These are phyloP conservation scores for Drosophila aldrichi DNA, from an alignment of 2,888 invertebrate genomes.

Conservation along the genomic window DNA sequence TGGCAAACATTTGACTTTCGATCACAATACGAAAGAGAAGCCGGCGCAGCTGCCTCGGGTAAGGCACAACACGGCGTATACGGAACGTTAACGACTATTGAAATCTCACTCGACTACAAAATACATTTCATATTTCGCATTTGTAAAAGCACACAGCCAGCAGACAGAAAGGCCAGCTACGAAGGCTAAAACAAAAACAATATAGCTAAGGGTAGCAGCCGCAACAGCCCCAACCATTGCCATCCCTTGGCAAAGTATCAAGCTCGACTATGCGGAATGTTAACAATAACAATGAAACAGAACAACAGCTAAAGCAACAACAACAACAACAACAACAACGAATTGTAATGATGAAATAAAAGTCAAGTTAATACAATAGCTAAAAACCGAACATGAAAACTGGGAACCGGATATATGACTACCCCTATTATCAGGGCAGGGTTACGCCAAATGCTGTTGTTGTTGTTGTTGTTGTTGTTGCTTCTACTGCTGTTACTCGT, in stretches of 20 bases:
- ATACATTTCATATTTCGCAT: slow-evolving; percentile 49
- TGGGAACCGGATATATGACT: slow-evolving; percentile 67
- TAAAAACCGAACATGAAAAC: slow-evolving; percentile 68
- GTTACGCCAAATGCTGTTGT: slow-evolving; percentile 24
- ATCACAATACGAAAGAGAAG: slow-evolving; percentile 34
- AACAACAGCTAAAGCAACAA: slow-evolving; percentile 5
- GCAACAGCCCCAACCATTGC: not conserved
- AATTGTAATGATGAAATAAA: slow-evolving; percentile 79
- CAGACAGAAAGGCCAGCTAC: slow-evolving; percentile 10
- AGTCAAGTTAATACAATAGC: slow-evolving; percentile 78
- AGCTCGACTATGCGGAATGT: slow-evolving; percentile 64
- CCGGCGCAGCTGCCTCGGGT: slow-evolving; percentile 32
- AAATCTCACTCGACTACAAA: slow-evolving; percentile 36
- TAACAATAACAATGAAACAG: slow-evolving; percentile 72
- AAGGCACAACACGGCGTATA: slow-evolving; percentile 39
- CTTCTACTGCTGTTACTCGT: slow-evolving; percentile 53
- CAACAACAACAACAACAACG: slow-evolving; percentile 30
- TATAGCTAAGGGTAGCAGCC: slow-evolving; percentile 5
- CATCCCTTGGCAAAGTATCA: slow-evolving; percentile 26
- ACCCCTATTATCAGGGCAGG: slow-evolving; percentile 65
- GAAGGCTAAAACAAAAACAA: slow-evolving; percentile 44
- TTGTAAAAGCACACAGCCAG: slow-evolving; percentile 19
- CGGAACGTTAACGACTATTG: slow-evolving; percentile 42
- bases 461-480: slow-evolving; percentile 23
- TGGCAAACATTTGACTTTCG: slow-evolving; percentile 53